Percentiles rank a stretch among this genome's conserved stretches.
phyloP scores from a whole-genome alignment of 2,113 vertebrate species.

The Plectropomus leopardus region DNA sequence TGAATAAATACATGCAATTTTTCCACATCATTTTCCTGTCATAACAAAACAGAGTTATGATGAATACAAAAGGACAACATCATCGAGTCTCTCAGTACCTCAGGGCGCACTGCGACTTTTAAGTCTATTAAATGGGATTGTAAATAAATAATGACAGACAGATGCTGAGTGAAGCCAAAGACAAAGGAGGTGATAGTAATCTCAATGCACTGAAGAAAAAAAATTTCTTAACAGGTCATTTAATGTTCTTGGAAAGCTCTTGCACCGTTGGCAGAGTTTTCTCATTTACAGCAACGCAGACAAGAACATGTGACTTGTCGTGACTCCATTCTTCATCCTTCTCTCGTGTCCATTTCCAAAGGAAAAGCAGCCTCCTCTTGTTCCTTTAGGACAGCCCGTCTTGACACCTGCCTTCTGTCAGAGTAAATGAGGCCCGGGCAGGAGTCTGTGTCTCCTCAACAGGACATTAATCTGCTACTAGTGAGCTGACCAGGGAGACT shows the following conservation, averaged over 20 bases:
- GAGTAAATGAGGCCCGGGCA: constrained; percentile 72
- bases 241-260: constrained; percentile 24
- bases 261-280: constrained; percentile 7
- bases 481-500: constrained; percentile 69
- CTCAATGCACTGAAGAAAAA: constrained; percentile 2
- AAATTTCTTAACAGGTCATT: background rate
- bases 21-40: constrained; percentile 39
- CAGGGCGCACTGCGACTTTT: constrained; percentile 14
- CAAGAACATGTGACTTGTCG: constrained; percentile 37
- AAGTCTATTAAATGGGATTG: constrained; percentile 42
- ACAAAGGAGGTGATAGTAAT: constrained; percentile 35
- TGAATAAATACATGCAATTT: constrained; percentile 46
- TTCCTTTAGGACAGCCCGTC: constrained; percentile 60
- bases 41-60: constrained; percentile 40
- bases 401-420: constrained; percentile 81
- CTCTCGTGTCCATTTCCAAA: constrained; percentile 43
- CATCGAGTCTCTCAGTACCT: constrained; percentile 29
- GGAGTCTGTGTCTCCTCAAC: constrained; percentile 76
- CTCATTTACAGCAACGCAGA: background rate
- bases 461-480: constrained; percentile 80
- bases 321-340: constrained; percentile 36
- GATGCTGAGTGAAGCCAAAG: constrained; percentile 43
- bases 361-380: constrained; percentile 47
- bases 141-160: constrained; percentile 71
- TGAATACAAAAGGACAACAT: constrained; percentile 31